A percentile compares a stretch with the other conserved stretches of the same genome.
phyloP scores from a whole-genome alignment of 2,888 invertebrate species.

The Orthosia incerta region DNA sequence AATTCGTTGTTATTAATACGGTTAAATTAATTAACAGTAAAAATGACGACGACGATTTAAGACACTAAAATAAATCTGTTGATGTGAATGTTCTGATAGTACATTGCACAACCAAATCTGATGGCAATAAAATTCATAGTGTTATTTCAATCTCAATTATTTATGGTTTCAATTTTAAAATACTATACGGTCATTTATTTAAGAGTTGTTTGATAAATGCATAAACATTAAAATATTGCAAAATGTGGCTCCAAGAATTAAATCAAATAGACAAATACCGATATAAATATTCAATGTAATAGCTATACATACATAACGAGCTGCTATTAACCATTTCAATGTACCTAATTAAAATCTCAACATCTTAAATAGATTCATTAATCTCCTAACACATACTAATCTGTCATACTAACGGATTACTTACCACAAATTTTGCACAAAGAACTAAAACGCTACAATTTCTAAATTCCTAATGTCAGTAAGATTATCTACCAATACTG shows the following conservation, averaged over 20 bases:
- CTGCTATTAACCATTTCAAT: not conserved
- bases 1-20: not conserved
- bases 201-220: constrained; percentile 5
- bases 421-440: constrained; percentile 3
- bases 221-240: not conserved
- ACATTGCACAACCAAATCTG: constrained; percentile 16
- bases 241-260: not conserved
- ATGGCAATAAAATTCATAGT: not conserved
- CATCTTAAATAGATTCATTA: not conserved
- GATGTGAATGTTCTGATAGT: not conserved
- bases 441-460: constrained; percentile 44
- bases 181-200: not conserved
- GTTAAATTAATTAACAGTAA: no score
- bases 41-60: no score
- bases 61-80: constrained; percentile 1
- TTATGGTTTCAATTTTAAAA: constrained; percentile 21
- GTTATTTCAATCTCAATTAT: not conserved
- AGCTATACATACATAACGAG: not conserved
- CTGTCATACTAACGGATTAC: constrained; percentile 11
- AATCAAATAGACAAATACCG: not conserved
- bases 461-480: constrained; percentile 56
- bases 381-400: constrained; percentile 16
- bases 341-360: constrained; percentile 4
- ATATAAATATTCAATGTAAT: not conserved
- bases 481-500: constrained; percentile 38